Conservation (phyloP, 2,113 vertebrate species). For the Hemiprocne comata region DNA sequence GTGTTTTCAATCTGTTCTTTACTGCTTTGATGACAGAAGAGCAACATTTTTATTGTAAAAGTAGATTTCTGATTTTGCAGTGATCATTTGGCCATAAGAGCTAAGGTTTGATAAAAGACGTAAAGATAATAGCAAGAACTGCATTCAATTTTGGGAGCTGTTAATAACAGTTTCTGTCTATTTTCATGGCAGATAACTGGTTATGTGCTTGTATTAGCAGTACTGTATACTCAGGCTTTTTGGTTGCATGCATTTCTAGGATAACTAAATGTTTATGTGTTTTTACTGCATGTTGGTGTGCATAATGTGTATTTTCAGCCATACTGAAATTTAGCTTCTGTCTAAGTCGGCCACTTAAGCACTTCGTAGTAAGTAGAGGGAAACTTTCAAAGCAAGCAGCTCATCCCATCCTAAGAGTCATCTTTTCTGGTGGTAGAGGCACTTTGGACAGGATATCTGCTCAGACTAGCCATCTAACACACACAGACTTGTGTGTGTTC, state of each 20-base stretch:
- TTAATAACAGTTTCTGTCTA: background rate
- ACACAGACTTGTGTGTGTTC: background rate
- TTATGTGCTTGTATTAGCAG: background rate
- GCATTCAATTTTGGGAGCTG: background rate
- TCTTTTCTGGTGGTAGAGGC: background rate
- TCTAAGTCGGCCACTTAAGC: background rate
- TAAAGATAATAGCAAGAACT: background rate
- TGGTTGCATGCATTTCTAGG: background rate
- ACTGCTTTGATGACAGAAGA: conserved; percentile 4
- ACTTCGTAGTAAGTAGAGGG: background rate
- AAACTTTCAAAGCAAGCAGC: background rate
- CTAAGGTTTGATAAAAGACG: background rate
- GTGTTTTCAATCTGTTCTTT: conserved; percentile 22
- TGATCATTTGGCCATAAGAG: background rate
- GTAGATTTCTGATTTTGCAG: background rate
- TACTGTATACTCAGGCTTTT: background rate
- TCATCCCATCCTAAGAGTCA: background rate
- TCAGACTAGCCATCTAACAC: background rate
- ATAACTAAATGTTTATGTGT: background rate
- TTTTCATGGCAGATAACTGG: background rate
- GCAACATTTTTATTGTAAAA: background rate
- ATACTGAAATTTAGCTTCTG: background rate
- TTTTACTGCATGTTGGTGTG: background rate
- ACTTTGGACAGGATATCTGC: background rate
- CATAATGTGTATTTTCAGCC: background rate